Conservation (phyloP, 2,113 vertebrate genomes). For the Mastomys coucha region DNA sequence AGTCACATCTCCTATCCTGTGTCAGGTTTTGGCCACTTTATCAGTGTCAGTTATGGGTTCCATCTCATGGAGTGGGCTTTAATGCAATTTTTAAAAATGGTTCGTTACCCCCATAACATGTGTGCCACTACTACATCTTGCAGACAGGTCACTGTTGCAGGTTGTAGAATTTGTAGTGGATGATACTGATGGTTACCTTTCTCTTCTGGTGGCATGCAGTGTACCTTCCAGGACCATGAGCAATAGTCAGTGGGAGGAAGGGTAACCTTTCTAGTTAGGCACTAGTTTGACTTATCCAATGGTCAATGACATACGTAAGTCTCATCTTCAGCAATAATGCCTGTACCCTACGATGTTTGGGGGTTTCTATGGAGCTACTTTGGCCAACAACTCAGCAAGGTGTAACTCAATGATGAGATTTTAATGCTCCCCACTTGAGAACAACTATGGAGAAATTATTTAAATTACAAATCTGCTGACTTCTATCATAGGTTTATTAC, state of each 20-base stretch:
- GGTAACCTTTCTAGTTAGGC: not conserved
- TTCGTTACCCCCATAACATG: not conserved
- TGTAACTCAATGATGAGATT: not conserved
- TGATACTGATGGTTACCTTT: not conserved
- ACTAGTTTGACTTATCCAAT: not conserved
- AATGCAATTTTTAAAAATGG: not conserved
- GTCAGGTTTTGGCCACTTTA: not conserved
- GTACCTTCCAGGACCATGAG: not conserved
- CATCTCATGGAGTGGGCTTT: not conserved
- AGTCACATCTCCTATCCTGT: not conserved
- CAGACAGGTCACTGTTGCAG: not conserved
- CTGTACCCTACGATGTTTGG: not conserved
- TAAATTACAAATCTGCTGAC: constrained; percentile 18
- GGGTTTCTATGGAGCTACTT: not conserved
- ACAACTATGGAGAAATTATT: not conserved
- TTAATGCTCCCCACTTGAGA: not conserved
- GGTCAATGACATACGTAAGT: not conserved
- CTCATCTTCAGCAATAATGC: not conserved
- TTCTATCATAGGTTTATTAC: not conserved
- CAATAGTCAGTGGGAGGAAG: not conserved
- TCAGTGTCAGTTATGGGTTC: not conserved
- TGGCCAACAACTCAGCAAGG: not conserved
- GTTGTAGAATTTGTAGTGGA: not conserved
- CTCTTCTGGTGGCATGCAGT: not conserved
- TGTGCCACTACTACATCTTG: too few relatives aligned